Evolutionary conservation across 2,888 invertebrate genomes (phyloP).

Genomic region (Bombylius discolor): DNA sequence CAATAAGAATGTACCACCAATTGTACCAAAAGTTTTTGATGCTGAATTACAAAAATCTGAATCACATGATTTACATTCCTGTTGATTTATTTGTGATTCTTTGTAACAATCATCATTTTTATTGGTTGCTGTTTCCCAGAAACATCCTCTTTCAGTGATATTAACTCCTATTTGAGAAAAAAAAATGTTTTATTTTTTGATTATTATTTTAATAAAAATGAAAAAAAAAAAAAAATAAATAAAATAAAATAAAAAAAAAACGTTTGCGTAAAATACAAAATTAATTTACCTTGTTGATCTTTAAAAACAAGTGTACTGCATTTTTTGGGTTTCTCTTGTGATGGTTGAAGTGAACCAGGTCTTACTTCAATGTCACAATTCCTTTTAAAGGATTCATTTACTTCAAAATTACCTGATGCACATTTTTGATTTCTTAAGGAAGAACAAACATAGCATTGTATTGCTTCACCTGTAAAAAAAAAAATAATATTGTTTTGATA

Average conservation of each 20-base stretch:
- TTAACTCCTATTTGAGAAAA: neutral
- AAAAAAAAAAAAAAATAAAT: neutral
- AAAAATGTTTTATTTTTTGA: neutral
- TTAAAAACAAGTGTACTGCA: neutral
- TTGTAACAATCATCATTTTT: neutral
- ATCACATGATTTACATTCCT: constrained; percentile 50
- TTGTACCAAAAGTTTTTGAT: constrained; percentile 22
- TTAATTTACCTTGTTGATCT: neutral
- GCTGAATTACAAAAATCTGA: constrained; percentile 50
- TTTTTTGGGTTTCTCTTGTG: neutral
- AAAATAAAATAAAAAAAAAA: neutral
- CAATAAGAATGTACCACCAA: constrained; percentile 20
- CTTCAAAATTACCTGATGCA: constrained; percentile 24
- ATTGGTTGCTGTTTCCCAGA: neutral
- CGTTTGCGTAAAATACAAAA: neutral
- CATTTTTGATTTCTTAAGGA: constrained; percentile 28
- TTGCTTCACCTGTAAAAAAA: constrained; percentile 24
- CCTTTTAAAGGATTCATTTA: neutral
- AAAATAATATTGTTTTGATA: neutral
- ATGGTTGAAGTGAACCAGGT: neutral
- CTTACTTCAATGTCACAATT: neutral
- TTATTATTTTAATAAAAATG: too few species aligned
- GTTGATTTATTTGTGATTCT: neutral
- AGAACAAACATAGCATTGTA: constrained; percentile 31
- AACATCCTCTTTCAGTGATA: neutral